These are phyloP conservation scores for Nephila pilipes DNA, from an alignment of 1,140 invertebrate genomes.

Conservation along the genomic window DNA sequence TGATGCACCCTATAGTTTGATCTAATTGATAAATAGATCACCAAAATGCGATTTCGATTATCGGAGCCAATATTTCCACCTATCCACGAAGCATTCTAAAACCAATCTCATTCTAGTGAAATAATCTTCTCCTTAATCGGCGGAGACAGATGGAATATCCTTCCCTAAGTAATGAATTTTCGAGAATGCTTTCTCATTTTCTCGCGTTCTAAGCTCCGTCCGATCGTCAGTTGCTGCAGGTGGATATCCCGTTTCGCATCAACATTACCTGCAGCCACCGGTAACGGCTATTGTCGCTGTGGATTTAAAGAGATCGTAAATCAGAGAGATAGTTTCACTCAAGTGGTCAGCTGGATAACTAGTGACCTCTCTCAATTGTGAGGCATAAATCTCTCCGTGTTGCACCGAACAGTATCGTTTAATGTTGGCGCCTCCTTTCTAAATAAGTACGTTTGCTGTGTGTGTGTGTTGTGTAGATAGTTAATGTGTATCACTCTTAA, in stretches of 20 bases:
- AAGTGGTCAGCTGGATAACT: neutral
- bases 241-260: conserved; percentile 17
- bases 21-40: no score
- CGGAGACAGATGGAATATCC: neutral
- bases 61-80: neutral
- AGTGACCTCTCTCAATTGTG: conserved; percentile 1
- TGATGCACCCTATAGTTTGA: no score
- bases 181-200: conserved; percentile 1
- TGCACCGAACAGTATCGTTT: neutral
- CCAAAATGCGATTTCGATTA: no score
- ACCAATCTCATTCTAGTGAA: neutral
- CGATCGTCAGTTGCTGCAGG: neutral
- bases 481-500: no score
- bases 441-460: neutral
- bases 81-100: neutral
- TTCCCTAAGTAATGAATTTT: conserved; percentile 12
- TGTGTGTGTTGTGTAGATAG: neutral
- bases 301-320: conserved; percentile 40
- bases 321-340: neutral
- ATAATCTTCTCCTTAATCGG: conserved; percentile 24
- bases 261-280: neutral
- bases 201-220: neutral
- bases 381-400: neutral
- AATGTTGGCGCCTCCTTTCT: neutral
- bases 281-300: conserved; percentile 33